phyloP scores from a whole-genome alignment of 2,113 vertebrate genomes.

The Chloropsis hardwickii region DNA sequence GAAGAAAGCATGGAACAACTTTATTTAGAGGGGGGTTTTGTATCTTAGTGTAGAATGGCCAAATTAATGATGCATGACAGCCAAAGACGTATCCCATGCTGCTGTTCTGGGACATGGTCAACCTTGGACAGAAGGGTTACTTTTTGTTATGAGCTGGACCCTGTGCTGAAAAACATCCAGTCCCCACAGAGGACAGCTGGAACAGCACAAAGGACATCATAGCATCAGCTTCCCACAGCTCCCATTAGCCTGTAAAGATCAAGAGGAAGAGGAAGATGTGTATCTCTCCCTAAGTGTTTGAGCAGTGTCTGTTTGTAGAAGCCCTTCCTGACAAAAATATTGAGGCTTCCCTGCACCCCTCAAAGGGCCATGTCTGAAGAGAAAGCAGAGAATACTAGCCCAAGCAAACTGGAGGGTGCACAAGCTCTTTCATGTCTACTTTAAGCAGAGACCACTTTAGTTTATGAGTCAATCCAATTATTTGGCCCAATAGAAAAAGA shows the following conservation, averaged over 20 bases:
- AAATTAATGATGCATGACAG: not conserved
- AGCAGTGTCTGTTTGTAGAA: not conserved
- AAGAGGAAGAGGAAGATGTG: fast-evolving
- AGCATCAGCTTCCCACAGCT: not conserved
- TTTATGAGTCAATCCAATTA: not conserved
- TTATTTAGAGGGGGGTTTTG: not conserved
- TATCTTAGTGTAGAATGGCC: not conserved
- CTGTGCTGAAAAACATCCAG: not conserved
- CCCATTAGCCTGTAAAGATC: not conserved
- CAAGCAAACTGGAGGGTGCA: fast-evolving
- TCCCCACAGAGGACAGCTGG: not conserved
- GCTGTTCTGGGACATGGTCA: not conserved
- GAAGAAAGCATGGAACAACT: not conserved
- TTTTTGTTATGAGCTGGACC: not conserved
- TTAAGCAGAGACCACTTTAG: not conserved
- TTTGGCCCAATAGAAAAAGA: not conserved
- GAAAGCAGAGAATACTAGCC: not conserved
- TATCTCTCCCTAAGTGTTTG: not conserved
- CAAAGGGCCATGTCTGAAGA: not conserved
- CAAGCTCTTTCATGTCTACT: not conserved
- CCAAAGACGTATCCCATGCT: fast-evolving
- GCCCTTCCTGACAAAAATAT: not conserved
- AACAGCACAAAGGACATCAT: not conserved
- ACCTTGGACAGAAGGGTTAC: not conserved
- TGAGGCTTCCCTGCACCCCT: fast-evolving